A percentile compares a stretch with the other conserved stretches of the same genome.
Conservation (phyloP, 2,797 vertebrate species). For the Argyrosomus regius region DNA sequence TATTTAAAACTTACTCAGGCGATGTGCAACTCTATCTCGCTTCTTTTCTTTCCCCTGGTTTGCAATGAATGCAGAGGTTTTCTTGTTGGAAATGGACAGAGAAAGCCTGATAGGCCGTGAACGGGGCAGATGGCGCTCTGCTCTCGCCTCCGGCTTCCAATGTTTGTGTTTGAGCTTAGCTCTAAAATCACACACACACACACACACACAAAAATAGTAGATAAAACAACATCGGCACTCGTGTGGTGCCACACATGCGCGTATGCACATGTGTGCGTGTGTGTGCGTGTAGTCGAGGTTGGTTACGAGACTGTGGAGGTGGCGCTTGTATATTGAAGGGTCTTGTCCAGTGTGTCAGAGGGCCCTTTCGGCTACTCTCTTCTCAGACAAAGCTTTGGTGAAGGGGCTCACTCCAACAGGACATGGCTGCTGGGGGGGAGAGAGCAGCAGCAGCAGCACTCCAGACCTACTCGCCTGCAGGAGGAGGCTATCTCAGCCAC, state of each 20-base stretch:
- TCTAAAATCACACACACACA: slow-evolving; percentile 70
- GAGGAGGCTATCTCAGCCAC: slow-evolving; percentile 80
- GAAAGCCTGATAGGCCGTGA: slow-evolving; percentile 79
- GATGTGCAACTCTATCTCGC: slow-evolving; percentile 65
- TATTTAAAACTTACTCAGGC: slow-evolving; percentile 80
- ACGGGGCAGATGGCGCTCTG: slow-evolving; percentile 80
- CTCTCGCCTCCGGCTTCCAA: slow-evolving; percentile 68
- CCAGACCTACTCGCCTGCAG: slow-evolving; percentile 80
- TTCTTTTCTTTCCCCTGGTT: slow-evolving; percentile 66
- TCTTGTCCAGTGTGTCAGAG: slow-evolving; percentile 85
- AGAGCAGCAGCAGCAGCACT: slow-evolving; percentile 75
- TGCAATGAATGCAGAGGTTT: slow-evolving; percentile 71
- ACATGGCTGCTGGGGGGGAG: slow-evolving; percentile 81
- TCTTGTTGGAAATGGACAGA: slow-evolving; percentile 70
- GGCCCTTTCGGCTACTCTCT: slow-evolving; percentile 85
- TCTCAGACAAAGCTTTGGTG: slow-evolving; percentile 84
- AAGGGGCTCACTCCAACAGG: slow-evolving; percentile 86
- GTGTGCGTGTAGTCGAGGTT: slow-evolving; percentile 53
- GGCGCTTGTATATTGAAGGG: slow-evolving; percentile 82
- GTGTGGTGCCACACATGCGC: slow-evolving; percentile 74
- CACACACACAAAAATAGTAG: slow-evolving; percentile 65
- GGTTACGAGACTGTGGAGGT: slow-evolving; percentile 71
- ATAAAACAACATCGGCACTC: slow-evolving; percentile 83
- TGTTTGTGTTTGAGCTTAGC: slow-evolving; percentile 89
- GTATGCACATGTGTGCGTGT: slow-evolving; percentile 63